phyloP scores from a whole-genome alignment of 2,113 vertebrate species.

The mouse (Mus musculus) region DNA sequence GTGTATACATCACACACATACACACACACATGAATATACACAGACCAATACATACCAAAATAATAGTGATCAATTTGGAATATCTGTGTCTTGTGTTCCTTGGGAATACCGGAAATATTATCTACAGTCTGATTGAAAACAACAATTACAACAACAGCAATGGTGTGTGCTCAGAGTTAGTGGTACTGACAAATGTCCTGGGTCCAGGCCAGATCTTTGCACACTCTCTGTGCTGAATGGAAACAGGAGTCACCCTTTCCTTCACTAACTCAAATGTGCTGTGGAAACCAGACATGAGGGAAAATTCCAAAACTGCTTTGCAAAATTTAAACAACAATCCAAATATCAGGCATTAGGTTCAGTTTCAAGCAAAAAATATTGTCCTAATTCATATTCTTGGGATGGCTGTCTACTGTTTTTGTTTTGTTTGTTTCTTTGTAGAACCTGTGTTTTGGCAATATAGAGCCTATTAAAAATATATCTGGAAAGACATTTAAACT shows the following conservation, averaged over 20 bases:
- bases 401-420: neutral
- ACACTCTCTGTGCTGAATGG: neutral
- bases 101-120: neutral
- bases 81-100: neutral
- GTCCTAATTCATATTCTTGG: neutral
- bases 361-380: neutral
- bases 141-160: neutral
- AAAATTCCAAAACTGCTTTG: neutral
- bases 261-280: neutral
- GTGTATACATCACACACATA: neutral
- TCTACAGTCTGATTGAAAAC: neutral
- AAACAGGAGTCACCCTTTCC: neutral
- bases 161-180: neutral
- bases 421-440: neutral
- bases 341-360: neutral
- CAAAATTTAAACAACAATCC: slow-evolving; percentile 6
- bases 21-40: neutral
- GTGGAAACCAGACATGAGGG: neutral
- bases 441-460: neutral
- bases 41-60: neutral
- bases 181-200: neutral
- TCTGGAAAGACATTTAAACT: slow-evolving; percentile 38
- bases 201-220: too few species aligned
- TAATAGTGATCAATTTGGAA: neutral
- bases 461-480: neutral